These are phyloP conservation scores for Myopa tessellatipennis DNA, from an alignment of 2,888 invertebrate species.

Conservation along the genomic window DNA sequence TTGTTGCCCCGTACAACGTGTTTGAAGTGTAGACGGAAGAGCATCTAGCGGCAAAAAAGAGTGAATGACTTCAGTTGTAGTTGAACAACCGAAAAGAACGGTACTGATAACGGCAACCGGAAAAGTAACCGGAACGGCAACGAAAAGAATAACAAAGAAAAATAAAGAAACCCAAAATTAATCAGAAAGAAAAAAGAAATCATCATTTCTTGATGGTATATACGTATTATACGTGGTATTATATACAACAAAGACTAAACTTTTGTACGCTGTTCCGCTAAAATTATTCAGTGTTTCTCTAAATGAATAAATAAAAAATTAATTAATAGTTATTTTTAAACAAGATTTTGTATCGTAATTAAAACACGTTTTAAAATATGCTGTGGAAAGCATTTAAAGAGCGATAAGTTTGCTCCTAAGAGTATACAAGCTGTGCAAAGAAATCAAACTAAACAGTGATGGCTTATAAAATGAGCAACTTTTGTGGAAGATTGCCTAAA, in stretches of 20 bases:
- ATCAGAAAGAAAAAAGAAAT: not conserved
- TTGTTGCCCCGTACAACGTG: slow-evolving; percentile 16
- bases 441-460: too few species aligned
- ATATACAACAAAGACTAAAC: too few species aligned
- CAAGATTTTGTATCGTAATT: not conserved
- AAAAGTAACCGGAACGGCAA: not conserved
- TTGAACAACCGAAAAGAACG: slow-evolving; percentile 56
- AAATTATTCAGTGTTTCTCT: not conserved
- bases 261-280: too few species aligned
- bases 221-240: too few species aligned
- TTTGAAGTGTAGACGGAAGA: slow-evolving; percentile 37
- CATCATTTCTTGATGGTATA: too few species aligned
- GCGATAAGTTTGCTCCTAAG: too few species aligned
- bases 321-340: not conserved
- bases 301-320: too few species aligned
- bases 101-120: slow-evolving; percentile 42
- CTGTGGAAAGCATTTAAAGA: too few species aligned
- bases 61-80: slow-evolving; percentile 58
- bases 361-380: too few species aligned
- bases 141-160: slow-evolving; percentile 9
- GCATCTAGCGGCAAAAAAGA: slow-evolving; percentile 43
- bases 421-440: too few species aligned
- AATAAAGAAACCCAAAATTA: slow-evolving; percentile 19
- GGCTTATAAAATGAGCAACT: too few species aligned
- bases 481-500: too few species aligned